A percentile compares a stretch with the other conserved stretches of the same genome.
Conservation (phyloP, 2,888 invertebrate species). For the Tiliacea citrago region DNA sequence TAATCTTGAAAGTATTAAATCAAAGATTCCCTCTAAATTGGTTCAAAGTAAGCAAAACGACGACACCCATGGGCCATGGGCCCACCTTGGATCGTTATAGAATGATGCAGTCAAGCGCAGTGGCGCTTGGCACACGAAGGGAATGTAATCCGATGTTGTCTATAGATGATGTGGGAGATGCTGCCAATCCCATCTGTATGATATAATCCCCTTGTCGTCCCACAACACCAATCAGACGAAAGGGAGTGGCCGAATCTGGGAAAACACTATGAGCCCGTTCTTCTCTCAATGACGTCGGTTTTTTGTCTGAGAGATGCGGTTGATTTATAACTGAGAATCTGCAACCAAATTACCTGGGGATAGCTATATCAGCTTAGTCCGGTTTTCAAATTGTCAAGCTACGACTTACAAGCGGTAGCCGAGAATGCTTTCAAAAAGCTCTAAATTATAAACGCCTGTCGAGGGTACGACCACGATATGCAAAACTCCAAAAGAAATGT, state of each 20-base stretch:
- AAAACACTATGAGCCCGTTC: not conserved
- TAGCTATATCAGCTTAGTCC: not conserved
- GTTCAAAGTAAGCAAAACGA: not conserved
- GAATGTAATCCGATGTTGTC: conserved; percentile 38
- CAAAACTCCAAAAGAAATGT: not conserved
- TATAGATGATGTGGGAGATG: conserved; percentile 12
- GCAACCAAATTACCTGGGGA: not conserved
- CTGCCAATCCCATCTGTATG: conserved; percentile 41
- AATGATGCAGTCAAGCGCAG: conserved; percentile 10
- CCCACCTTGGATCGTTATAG: conserved; percentile 21
- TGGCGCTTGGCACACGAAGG: conserved; percentile 54
- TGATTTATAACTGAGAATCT: not conserved
- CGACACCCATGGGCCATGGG: not conserved
- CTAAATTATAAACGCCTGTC: too few species aligned
- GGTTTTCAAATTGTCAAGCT: not conserved
- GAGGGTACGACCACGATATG: too few species aligned
- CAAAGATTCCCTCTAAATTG: conserved; percentile 5
- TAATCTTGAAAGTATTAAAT: conserved; percentile 7
- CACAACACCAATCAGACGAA: not conserved
- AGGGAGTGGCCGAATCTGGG: conserved; percentile 7
- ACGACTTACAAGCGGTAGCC: not conserved
- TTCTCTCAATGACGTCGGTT: not conserved
- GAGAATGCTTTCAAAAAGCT: not conserved
- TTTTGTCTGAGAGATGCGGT: not conserved
- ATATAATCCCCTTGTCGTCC: conserved; percentile 1